Conservation (phyloP, 2,113 vertebrate genomes). For the Trogon surrucura region DNA sequence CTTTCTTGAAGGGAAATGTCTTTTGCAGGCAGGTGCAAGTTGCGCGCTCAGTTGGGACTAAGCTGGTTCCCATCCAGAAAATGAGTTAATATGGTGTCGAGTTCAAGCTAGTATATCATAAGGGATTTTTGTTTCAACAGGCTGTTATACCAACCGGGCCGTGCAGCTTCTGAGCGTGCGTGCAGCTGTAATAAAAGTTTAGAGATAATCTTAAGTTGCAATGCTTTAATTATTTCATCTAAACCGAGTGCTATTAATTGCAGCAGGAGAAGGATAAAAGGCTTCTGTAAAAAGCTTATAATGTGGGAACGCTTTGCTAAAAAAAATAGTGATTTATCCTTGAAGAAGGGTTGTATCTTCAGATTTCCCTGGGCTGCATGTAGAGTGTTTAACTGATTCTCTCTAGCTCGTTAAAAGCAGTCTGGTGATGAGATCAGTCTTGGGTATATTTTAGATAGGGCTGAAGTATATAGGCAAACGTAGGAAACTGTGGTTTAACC, state of each 20-base stretch:
- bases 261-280: neutral
- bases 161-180: neutral
- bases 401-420: neutral
- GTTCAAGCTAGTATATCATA: neutral
- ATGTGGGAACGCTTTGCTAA: neutral
- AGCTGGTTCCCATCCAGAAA: neutral
- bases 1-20: neutral
- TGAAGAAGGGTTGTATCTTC: neutral
- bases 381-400: neutral
- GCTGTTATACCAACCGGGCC: neutral
- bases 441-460: neutral
- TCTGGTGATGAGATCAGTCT: neutral
- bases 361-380: neutral
- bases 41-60: neutral
- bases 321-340: neutral
- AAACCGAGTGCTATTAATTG: neutral
- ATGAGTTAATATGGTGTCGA: neutral
- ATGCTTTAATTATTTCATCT: neutral
- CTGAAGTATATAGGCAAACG: neutral
- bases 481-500: neutral
- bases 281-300: neutral
- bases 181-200: neutral
- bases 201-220: neutral
- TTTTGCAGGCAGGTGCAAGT: neutral
- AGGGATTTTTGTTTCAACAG: neutral